Evolutionary conservation across 2,797 vertebrate genomes (phyloP).

Genomic region (Harpagifer antarcticus): DNA sequence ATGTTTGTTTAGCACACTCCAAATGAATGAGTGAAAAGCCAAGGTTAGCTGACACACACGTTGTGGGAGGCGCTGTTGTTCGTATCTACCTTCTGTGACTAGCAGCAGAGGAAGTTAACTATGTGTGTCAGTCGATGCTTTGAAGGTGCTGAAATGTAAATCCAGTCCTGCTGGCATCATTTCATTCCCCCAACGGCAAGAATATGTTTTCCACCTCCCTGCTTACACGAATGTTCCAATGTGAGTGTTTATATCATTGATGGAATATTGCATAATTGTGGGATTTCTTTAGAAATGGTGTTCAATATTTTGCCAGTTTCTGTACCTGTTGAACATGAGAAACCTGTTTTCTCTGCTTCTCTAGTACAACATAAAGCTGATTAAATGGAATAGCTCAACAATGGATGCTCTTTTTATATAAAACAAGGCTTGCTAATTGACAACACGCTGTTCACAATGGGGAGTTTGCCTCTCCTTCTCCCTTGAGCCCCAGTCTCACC

Average conservation of each 20-base stretch:
- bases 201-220: conserved; percentile 9
- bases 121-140: conserved; percentile 39
- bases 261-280: conserved; percentile 18
- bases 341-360: neutral
- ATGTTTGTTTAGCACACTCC: conserved; percentile 60
- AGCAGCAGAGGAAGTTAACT: conserved; percentile 18
- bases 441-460: conserved; percentile 40
- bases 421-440: conserved; percentile 36
- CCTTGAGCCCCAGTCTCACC: neutral
- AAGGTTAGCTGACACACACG: conserved; percentile 36
- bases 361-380: conserved; percentile 7
- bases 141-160: conserved; percentile 45
- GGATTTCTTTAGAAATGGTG: conserved; percentile 14
- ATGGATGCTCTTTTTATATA: conserved; percentile 9
- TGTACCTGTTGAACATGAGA: neutral
- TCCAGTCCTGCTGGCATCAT: conserved; percentile 21
- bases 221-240: conserved; percentile 2
- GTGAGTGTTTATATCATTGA: conserved; percentile 20
- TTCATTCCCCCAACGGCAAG: neutral
- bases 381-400: conserved; percentile 7
- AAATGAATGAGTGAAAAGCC: conserved; percentile 59
- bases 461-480: conserved; percentile 2
- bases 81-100: conserved; percentile 16
- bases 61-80: conserved; percentile 60
- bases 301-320: neutral